Percentiles rank a stretch among this genome's conserved stretches.
Conservation (phyloP, 2,113 vertebrate species). For the Leptobrachium leishanense region DNA sequence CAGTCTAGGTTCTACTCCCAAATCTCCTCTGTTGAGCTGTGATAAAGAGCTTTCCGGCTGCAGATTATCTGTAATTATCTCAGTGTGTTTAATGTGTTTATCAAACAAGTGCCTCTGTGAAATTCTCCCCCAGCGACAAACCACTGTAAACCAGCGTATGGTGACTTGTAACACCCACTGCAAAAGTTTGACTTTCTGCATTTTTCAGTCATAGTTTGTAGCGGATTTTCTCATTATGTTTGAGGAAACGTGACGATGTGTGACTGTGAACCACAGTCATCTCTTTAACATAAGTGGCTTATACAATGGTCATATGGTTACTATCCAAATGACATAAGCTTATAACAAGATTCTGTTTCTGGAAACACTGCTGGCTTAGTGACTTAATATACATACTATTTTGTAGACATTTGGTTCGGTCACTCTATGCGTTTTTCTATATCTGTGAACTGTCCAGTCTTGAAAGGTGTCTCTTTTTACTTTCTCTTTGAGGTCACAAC, state of each 20-base stretch:
- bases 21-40: constrained; percentile 46
- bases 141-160: constrained; percentile 8
- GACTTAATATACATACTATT: no score
- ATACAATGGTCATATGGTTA: no score
- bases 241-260: not conserved
- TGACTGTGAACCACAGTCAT: not conserved
- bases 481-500: no score
- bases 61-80: constrained; percentile 50
- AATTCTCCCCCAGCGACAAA: constrained; percentile 19
- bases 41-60: constrained; percentile 45
- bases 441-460: no score
- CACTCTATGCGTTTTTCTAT: no score
- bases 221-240: not conserved
- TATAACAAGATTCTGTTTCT: no score
- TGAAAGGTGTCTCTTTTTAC: no score
- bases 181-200: not conserved
- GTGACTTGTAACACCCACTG: constrained; percentile 13
- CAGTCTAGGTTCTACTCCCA: constrained; percentile 43
- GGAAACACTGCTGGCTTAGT: no score
- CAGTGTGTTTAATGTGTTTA: constrained; percentile 47
- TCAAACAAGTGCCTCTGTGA: constrained; percentile 39
- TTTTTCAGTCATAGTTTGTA: not conserved
- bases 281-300: no score
- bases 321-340: no score
- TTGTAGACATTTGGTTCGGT: no score